These are phyloP conservation scores for Toxotes jaculatrix DNA, from an alignment of 2,113 vertebrate species.

Conservation along the genomic window DNA sequence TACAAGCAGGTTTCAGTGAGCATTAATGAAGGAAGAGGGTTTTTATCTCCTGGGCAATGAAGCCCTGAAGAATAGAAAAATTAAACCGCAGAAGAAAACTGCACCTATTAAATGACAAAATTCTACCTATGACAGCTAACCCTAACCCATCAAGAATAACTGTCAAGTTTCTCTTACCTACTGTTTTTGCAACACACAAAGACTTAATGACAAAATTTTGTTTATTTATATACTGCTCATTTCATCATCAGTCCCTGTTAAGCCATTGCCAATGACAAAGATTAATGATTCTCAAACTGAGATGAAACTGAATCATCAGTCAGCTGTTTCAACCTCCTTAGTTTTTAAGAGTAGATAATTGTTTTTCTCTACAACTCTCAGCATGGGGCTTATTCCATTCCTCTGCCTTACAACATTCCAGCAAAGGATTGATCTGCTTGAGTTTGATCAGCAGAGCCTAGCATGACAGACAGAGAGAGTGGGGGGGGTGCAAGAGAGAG, in stretches of 20 bases:
- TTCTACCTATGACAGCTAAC: conserved; percentile 3
- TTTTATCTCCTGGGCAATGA: conserved; percentile 15
- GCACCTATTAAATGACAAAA: not conserved
- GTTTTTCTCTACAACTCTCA: conserved; percentile 7
- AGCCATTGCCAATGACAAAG: not conserved
- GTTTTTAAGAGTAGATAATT: not conserved
- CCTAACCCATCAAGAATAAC: conserved; percentile 2
- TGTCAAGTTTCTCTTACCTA: not conserved
- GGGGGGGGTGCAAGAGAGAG: not conserved
- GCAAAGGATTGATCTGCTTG: conserved; percentile 20
- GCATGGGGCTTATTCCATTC: not conserved
- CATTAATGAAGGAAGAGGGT: not conserved
- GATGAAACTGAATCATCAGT: not conserved
- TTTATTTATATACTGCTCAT: not conserved
- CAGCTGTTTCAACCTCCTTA: conserved; percentile 2
- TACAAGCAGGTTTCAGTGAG: conserved; percentile 22
- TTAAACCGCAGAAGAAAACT: not conserved
- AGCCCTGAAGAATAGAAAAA: not conserved
- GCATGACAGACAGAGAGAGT: not conserved
- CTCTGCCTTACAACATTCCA: conserved; percentile 3
- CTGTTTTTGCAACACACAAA: not conserved
- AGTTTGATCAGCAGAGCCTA: conserved; percentile 44
- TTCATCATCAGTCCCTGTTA: not conserved
- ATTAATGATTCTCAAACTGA: not conserved
- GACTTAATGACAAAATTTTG: not conserved